Evolutionary conservation across 1,140 invertebrate genomes (phyloP), one percentile per base, ranked within the genome.

Genomic region (Diachasmimorpha longicaudata): DNA sequence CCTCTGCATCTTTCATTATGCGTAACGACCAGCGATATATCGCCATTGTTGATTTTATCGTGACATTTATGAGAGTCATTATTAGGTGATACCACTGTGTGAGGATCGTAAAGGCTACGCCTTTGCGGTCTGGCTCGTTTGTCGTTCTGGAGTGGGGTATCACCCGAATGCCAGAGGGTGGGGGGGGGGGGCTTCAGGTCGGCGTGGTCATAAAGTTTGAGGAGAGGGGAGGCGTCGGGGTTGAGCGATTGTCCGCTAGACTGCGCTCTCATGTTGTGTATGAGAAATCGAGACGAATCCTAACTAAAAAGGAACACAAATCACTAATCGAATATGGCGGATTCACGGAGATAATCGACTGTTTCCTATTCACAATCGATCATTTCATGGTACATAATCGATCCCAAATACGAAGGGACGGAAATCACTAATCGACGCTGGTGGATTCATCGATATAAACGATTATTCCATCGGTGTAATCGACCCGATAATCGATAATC

Each of bases 11-110:
- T 86, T 85, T 87, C 80, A 80, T 78, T 81, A 81, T 79, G 81
- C 80, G 79, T 85, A 86, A 86, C 84, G 80, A 83, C 80, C 82
- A 83, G 83, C 84, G 82, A 82, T 87, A 87, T 87, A 85, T 88
- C 78, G 81, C 81, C 78, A 77, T 80, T 85, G 87, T 84, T 89
- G 86, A 87, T 89, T 86, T 85, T 87, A 87, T 88, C 87, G 78
- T 85, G 87, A 86, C 86, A 82, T 88, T 89, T 87, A 87, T 87
- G 85, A 86, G 85, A 85, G 83, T 87, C 84, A 86, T 88, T 88
- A 89, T 88, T 86, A 86, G 84, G 83, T 82, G 81, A 83, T 86
- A 85, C 82, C 81, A 82, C 78, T 86, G 81, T 82, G 83, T 72
- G 73, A 70, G 48, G 72, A 79, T 85, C 84, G 81, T 87, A 87